Conservation (phyloP, 35 echinoderm and acorn worm genomes). For the Heliocidaris tuberculata region DNA sequence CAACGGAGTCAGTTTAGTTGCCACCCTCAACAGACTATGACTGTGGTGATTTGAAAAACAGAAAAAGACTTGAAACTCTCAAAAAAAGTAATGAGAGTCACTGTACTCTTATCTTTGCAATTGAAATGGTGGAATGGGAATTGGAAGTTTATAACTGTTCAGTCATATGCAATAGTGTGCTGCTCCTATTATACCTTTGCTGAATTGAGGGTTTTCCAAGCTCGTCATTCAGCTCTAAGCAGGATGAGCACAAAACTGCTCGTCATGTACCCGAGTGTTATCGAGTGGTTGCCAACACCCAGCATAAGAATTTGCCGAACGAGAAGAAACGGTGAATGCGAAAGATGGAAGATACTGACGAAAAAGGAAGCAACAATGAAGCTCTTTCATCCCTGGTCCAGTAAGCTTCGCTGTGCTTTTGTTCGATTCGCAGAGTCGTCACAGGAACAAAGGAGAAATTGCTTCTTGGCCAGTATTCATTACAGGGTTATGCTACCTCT, state of each 20-base stretch:
- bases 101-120: background rate
- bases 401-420: background rate
- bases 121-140: background rate
- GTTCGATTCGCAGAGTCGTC: background rate
- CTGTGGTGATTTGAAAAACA: background rate
- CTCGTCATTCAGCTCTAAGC: too few relatives aligned
- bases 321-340: background rate
- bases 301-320: background rate
- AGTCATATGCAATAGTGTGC: background rate
- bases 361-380: background rate
- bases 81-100: background rate
- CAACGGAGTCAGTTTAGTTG: background rate
- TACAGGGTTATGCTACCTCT: constrained; percentile 9
- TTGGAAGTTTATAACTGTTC: background rate
- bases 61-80: background rate
- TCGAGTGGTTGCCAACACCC: background rate
- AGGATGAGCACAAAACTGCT: background rate
- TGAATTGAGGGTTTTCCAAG: background rate
- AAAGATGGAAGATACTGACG: background rate
- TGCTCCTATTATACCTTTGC: background rate
- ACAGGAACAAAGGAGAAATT: background rate
- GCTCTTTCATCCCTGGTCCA: background rate
- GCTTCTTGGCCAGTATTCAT: background rate
- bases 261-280: background rate
- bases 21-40: background rate